Conservation (phyloP, 2,113 vertebrate genomes). For the Macroglossus sobrinus region DNA sequence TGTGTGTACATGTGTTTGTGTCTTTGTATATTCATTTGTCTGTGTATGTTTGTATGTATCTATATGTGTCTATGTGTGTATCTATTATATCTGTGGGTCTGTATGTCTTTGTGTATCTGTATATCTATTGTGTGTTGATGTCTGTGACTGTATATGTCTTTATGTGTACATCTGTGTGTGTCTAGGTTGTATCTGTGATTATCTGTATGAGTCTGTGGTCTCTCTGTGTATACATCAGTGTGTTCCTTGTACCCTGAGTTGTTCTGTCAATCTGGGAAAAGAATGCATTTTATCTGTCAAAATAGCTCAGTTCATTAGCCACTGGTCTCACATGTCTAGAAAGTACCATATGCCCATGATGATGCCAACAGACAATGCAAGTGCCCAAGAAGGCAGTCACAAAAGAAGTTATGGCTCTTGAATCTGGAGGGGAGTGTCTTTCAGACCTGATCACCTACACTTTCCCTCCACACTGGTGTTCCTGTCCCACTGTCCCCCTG, state of each 20-base stretch:
- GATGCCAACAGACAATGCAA: not conserved
- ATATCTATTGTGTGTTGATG: not conserved
- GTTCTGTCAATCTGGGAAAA: not conserved
- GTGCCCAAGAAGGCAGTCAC: not conserved
- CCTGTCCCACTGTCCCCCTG: rapidly evolving
- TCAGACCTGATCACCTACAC: not conserved
- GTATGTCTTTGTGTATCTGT: not conserved
- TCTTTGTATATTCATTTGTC: not conserved
- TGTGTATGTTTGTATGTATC: not conserved
- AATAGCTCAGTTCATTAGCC: not conserved
- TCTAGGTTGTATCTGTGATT: not conserved
- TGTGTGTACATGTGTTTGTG: not conserved
- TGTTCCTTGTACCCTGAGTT: not conserved
- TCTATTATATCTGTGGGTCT: not conserved
- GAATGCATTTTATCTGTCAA: not conserved
- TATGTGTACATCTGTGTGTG: not conserved
- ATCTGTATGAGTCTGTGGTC: not conserved
- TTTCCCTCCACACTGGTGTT: not conserved
- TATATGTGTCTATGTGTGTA: not conserved
- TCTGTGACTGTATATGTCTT: not conserved
- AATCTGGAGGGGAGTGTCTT: not conserved
- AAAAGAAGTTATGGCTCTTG: not conserved
- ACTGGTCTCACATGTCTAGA: not conserved
- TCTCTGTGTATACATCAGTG: too few relatives aligned
- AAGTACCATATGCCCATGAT: too few relatives aligned